Percentiles rank a stretch among this genome's conserved stretches.
These are phyloP conservation scores for Proteles cristata DNA, from an alignment of 2,113 vertebrate genomes.

Conservation along the genomic window DNA sequence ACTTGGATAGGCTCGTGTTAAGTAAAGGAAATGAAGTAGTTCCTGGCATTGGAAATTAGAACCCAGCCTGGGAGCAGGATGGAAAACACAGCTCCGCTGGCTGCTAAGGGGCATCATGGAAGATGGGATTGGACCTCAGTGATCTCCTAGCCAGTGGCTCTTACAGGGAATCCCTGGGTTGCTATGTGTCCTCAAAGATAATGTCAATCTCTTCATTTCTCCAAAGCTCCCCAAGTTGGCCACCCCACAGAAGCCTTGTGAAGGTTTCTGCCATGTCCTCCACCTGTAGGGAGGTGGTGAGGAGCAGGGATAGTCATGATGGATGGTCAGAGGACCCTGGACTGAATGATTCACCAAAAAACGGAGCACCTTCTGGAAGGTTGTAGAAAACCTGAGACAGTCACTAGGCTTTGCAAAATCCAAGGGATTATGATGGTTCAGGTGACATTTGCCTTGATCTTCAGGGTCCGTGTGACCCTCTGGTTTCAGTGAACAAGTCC, in stretches of 20 bases:
- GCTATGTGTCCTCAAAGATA: neutral
- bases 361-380: neutral
- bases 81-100: slow-evolving; percentile 50
- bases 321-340: neutral
- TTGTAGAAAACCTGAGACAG: neutral
- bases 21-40: slow-evolving; percentile 72
- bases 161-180: neutral
- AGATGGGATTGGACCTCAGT: neutral
- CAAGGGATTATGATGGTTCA: too few species aligned
- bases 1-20: slow-evolving; percentile 73
- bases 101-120: neutral
- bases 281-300: neutral
- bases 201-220: neutral
- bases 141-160: neutral
- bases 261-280: neutral
- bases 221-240: neutral
- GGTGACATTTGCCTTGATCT: neutral
- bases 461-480: neutral
- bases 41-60: slow-evolving; percentile 78
- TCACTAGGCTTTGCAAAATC: neutral
- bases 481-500: neutral
- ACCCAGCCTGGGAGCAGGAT: slow-evolving; percentile 64
- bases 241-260: neutral
- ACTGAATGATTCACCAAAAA: neutral
- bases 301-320: neutral